Evolutionary conservation across 2,113 vertebrate genomes (phyloP).

Genomic region (Ariopsis seemanni): DNA sequence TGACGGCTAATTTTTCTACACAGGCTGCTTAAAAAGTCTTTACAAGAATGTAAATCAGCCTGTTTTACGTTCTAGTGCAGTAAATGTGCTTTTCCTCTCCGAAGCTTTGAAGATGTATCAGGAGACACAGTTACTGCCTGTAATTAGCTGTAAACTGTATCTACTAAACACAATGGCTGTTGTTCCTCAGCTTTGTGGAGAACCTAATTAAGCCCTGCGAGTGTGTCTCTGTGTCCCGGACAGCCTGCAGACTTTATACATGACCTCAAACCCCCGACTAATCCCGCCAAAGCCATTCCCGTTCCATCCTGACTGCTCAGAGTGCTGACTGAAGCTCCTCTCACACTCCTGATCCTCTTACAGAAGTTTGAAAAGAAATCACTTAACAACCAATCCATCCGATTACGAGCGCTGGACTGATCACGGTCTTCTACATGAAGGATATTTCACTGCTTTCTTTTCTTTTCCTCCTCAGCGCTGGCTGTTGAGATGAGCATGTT

Average conservation of each 20-base stretch:
- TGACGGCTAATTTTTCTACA: not conserved
- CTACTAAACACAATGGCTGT: conserved; percentile 8
- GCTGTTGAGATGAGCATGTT: not conserved
- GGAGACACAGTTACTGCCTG: conserved; percentile 5
- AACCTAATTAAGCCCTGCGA: conserved; percentile 25
- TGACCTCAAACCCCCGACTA: conserved; percentile 48
- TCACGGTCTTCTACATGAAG: not conserved
- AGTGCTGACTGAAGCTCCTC: conserved; percentile 12
- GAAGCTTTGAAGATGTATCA: not conserved
- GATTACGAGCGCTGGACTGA: not conserved
- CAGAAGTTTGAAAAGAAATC: conserved; percentile 25
- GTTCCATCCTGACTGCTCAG: conserved; percentile 18
- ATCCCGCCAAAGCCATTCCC: conserved; percentile 39
- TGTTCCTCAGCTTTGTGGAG: conserved; percentile 36
- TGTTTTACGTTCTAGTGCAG: not conserved
- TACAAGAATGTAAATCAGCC: not conserved
- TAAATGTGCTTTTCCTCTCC: not conserved
- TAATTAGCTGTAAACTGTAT: conserved; percentile 3
- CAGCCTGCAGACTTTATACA: conserved; percentile 70
- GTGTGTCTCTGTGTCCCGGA: conserved; percentile 23
- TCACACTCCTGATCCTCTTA: conserved; percentile 38
- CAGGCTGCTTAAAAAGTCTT: not conserved
- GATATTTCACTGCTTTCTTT: not conserved
- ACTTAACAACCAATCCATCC: conserved; percentile 29
- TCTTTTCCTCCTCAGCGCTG: not conserved